Evolutionary conservation across 1,140 invertebrate species (phyloP), one percentile per base, ranked within the genome.

Genomic region (Metaphire vulgaris): DNA sequence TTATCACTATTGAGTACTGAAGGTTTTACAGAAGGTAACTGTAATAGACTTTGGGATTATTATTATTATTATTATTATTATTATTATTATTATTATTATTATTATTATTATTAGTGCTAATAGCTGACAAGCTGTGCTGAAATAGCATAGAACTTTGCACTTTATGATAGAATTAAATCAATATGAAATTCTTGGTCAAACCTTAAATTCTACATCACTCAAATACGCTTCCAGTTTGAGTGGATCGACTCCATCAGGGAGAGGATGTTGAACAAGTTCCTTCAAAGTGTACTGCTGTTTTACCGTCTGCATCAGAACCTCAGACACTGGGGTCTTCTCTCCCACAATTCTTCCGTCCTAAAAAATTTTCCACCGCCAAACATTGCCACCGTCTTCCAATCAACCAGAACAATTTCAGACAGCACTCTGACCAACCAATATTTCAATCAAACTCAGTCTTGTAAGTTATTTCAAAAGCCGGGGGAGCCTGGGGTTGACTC

Each of bases 201-300:
- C 91, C 87, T 89, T 83, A 86, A 97, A 97, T 81, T 95, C 92
- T 65, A 90, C 87, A 56, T 89, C 87, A 64, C 89, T 89, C 28
- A 97, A 88, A 86, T 97, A 96, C 0, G 90, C 86, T 88, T 97
- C 95, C 56, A 97, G 87, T 74, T 90, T 90, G 14, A 92, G 91
- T 0, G 94, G 92, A 88, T 97, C 93, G 0, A 96, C 94, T 76
- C 93, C 94, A 81, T 94, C 92, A n/a, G 95, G 94, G 76, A 95
- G 84, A 21, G 93, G 93, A 75, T 91, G 89, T 69, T 91, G 89
- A 82, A 92, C 89, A 15, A 97, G 88, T 84, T 93, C 92, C 41
- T 90, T 89, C 2, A 93, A 87, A 0, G 93, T 90, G 87, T 95
- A 94, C 41, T 56, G 41, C 6, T 6, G 6, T 21, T 56, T 56